These are phyloP conservation scores for Mystacornis crossleyi DNA, from an alignment of 2,113 vertebrate species.

Conservation along the genomic window DNA sequence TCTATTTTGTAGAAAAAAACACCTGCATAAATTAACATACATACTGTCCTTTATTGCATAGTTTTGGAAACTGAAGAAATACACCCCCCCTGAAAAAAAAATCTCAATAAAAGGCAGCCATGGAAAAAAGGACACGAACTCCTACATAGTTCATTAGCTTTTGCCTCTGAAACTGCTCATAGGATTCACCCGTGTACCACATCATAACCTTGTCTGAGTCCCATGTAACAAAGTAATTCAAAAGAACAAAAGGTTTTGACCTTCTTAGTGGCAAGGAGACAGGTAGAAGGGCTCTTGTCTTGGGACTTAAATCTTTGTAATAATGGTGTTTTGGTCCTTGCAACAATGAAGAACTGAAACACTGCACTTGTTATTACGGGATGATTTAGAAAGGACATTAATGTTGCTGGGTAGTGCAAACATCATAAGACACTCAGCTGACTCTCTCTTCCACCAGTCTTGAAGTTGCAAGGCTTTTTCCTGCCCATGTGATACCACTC, in stretches of 20 bases:
- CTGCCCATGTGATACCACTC: neutral
- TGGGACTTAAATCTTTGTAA: neutral
- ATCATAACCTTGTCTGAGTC: neutral
- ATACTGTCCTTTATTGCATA: neutral
- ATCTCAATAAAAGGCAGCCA: neutral
- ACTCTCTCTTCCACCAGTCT: neutral
- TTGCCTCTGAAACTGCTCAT: neutral
- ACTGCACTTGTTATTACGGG: neutral
- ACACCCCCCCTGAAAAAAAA: accelerated
- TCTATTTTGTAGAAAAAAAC: neutral
- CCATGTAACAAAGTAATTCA: neutral
- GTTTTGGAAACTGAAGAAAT: neutral
- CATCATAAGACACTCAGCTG: neutral
- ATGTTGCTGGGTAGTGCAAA: neutral
- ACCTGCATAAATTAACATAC: neutral
- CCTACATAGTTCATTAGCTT: neutral
- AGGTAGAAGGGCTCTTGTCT: neutral
- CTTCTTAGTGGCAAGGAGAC: neutral
- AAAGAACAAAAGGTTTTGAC: neutral
- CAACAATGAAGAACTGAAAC: neutral
- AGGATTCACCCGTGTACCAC: neutral
- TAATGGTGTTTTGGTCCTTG: neutral
- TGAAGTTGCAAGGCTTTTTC: neutral
- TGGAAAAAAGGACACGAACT: neutral
- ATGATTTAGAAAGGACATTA: neutral